Conservation (phyloP, 2,888 invertebrate species). For the Mythimna ferrago region DNA sequence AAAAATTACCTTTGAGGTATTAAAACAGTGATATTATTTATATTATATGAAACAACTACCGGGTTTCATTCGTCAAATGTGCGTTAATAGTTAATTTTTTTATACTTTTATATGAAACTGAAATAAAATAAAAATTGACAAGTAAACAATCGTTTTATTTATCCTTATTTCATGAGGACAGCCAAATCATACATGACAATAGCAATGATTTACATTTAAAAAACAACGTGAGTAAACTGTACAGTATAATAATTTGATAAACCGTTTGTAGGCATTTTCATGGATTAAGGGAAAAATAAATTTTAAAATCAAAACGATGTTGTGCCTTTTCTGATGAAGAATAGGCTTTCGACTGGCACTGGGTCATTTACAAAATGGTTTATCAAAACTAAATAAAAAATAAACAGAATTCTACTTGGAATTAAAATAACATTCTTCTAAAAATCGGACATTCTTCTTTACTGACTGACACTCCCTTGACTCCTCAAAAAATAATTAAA, state of each 20-base stretch:
- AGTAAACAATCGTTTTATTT: constrained; percentile 56
- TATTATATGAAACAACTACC: constrained; percentile 34
- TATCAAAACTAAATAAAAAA: background rate
- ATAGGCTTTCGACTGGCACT: background rate
- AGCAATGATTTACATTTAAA: background rate
- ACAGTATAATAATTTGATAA: too few species aligned
- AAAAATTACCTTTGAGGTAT: constrained; percentile 20
- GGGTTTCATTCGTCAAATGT: constrained; percentile 33
- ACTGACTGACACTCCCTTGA: too few species aligned
- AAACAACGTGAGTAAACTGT: background rate
- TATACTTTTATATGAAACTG: constrained; percentile 61
- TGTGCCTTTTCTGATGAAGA: background rate
- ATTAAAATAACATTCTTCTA: too few species aligned
- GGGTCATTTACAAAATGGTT: background rate
- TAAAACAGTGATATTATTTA: constrained; percentile 55
- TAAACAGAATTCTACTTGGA: too few species aligned
- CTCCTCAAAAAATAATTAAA: too few species aligned
- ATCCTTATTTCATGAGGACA: constrained; percentile 8
- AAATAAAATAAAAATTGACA: constrained; percentile 58
- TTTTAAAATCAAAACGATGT: background rate
- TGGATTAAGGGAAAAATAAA: background rate
- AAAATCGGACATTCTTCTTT: too few species aligned
- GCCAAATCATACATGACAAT: background rate
- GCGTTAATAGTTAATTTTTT: constrained; percentile 35
- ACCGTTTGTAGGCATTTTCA: background rate